Evolutionary conservation across 2,797 vertebrate species (phyloP).

Genomic region (Arctocebus calabarensis): DNA sequence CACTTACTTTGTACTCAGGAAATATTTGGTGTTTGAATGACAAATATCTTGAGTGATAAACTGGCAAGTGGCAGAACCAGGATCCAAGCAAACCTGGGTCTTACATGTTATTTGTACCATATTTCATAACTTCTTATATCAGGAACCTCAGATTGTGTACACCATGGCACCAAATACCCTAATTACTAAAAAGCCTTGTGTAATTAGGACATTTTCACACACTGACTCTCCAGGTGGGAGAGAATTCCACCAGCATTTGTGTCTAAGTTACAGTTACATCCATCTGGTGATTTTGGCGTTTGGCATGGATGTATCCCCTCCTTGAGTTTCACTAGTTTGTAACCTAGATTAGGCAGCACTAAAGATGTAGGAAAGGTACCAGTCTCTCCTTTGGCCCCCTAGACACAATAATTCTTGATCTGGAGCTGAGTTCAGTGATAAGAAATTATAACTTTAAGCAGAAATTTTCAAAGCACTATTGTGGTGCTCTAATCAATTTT

Average conservation of each 20-base stretch:
- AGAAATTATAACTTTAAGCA: neutral
- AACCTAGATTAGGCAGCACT: neutral
- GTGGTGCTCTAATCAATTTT: neutral
- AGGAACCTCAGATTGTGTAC: neutral
- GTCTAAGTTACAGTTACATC: neutral
- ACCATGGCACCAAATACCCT: neutral
- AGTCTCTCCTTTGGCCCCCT: neutral
- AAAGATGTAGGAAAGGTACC: neutral
- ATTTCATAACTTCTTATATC: neutral
- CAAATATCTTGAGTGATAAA: neutral
- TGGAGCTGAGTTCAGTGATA: neutral
- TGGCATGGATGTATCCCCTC: neutral
- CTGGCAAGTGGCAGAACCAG: neutral
- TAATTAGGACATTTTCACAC: neutral
- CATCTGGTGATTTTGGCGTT: neutral
- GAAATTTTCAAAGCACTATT: neutral
- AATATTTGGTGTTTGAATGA: neutral
- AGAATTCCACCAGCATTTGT: neutral
- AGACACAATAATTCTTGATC: neutral
- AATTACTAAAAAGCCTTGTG: neutral
- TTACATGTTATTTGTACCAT: neutral
- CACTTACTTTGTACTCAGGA: neutral
- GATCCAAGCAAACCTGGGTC: neutral
- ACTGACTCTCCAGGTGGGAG: neutral
- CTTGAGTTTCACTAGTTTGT: neutral